Conservation (phyloP, 2,888 invertebrate genomes). For the Rhamnusium bicolor region DNA sequence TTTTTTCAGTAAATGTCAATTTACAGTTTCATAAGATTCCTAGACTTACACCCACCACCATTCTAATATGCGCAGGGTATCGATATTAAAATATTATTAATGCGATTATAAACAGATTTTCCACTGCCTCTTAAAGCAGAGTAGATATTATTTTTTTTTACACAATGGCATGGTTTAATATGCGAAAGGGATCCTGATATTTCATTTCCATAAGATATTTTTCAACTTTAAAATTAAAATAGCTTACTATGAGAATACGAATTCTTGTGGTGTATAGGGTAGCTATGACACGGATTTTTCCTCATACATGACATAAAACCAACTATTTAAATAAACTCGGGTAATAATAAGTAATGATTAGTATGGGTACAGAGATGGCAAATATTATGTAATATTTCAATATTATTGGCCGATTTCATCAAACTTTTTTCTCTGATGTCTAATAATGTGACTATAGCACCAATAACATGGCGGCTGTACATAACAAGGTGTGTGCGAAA, state of each 20-base stretch:
- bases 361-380: too few species aligned
- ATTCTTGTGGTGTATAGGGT: not conserved
- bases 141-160: not conserved
- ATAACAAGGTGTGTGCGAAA: too few species aligned
- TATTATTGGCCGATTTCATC: too few species aligned
- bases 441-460: too few species aligned
- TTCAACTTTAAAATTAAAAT: not conserved
- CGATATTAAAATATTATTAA: not conserved
- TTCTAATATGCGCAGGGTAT: not conserved
- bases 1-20: too few species aligned
- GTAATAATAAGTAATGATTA: too few species aligned
- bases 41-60: not conserved
- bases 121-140: not conserved
- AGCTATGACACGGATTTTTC: not conserved
- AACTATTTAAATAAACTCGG: not conserved
- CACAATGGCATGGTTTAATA: not conserved
- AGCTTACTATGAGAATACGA: not conserved
- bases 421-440: too few species aligned
- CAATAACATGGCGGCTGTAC: too few species aligned
- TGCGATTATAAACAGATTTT: not conserved
- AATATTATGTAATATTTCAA: too few species aligned
- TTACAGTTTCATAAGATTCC: not conserved
- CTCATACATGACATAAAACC: not conserved
- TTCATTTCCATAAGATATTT: not conserved
- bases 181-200: not conserved